These are phyloP conservation scores for Lytechinus pictus DNA, from an alignment of 35 echinoderm and acorn worm genomes.

Conservation along the genomic window DNA sequence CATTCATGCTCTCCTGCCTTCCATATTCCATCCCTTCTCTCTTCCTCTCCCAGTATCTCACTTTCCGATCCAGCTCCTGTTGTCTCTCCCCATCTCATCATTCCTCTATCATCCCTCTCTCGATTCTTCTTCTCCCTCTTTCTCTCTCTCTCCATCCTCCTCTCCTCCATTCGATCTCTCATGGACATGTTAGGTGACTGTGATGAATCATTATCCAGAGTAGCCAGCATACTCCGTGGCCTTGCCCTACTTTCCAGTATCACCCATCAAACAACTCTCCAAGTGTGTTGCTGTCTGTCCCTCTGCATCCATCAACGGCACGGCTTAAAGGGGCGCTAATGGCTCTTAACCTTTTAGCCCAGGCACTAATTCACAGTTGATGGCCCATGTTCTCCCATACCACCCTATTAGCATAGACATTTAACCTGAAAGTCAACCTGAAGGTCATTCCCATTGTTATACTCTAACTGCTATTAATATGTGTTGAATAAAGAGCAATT, in stretches of 20 bases:
- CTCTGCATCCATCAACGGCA: background rate
- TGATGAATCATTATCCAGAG: constrained; percentile 9
- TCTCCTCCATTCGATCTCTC: too few species aligned
- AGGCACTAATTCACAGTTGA: background rate
- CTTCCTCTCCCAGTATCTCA: too few species aligned
- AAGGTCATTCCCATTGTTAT: background rate
- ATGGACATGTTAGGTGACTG: background rate
- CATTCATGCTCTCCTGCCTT: too few species aligned
- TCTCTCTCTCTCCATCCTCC: background rate
- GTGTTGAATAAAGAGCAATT: background rate
- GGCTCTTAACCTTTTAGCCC: background rate
- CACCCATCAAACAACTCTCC: background rate
- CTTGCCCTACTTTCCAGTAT: background rate
- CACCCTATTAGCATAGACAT: background rate
- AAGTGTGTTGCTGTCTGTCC: background rate
- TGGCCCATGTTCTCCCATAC: background rate
- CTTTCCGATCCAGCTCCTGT: too few species aligned
- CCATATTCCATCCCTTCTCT: too few species aligned
- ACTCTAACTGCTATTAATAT: background rate
- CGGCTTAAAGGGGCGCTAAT: background rate
- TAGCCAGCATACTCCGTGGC: background rate
- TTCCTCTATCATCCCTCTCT: too few species aligned
- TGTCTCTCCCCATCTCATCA: too few species aligned
- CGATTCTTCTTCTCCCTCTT: too few species aligned
- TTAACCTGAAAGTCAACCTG: background rate